A percentile compares a stretch with the other conserved stretches of the same genome.
Conservation (phyloP, 2,113 vertebrate genomes). For the Carassius auratus region DNA sequence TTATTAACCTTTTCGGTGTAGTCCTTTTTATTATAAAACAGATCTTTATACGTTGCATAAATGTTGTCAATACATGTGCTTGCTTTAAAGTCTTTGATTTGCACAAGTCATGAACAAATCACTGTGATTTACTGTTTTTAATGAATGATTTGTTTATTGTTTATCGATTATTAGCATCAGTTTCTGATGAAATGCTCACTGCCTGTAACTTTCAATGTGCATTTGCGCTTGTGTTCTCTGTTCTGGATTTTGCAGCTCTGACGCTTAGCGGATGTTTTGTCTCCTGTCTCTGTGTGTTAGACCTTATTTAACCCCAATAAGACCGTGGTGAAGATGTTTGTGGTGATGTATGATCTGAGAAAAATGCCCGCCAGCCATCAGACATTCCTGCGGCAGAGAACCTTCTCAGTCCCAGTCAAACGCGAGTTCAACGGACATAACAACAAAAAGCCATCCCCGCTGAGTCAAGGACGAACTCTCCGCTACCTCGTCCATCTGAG, state of each 20-base stretch:
- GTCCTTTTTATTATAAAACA: neutral
- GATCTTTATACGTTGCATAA: too few species aligned
- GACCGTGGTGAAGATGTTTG: constrained; percentile 99
- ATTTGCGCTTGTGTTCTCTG: neutral
- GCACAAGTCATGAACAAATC: neutral
- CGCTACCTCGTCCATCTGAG: constrained; percentile 99
- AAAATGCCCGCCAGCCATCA: constrained; percentile 97
- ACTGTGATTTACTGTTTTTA: neutral
- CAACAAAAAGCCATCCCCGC: constrained; percentile 81
- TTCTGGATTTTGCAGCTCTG: neutral
- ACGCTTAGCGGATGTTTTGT: neutral
- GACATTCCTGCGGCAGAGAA: constrained; percentile 99
- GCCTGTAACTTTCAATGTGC: neutral
- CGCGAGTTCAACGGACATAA: constrained; percentile 83
- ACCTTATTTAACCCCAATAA: constrained; percentile 99
- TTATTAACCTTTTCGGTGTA: neutral
- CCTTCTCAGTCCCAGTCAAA: constrained; percentile 95
- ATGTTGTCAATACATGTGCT: neutral
- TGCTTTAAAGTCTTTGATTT: neutral
- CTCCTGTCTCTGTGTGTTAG: constrained; percentile 64
- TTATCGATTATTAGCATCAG: neutral
- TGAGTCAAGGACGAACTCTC: constrained; percentile 86
- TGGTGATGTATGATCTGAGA: constrained; percentile 96
- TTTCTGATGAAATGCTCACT: neutral
- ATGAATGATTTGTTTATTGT: neutral